Evolutionary conservation across 2,113 vertebrate species (phyloP).

Genomic region (Muntiacus muntjak): DNA sequence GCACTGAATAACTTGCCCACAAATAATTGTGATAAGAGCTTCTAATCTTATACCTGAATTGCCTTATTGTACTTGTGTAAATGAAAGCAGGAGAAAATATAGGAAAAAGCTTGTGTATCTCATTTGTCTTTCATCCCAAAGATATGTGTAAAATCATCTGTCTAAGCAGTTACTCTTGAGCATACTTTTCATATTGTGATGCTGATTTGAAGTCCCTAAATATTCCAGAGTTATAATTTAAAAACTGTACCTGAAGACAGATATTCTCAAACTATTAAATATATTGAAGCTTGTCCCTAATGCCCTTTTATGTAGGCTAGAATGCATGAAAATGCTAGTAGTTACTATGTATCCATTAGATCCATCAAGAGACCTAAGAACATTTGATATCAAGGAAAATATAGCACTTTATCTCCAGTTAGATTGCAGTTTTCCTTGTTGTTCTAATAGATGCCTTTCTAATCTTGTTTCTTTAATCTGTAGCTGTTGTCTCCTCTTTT

Average conservation of each 20-base stretch:
- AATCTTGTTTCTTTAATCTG: background rate
- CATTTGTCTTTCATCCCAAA: conserved; percentile 5
- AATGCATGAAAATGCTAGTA: background rate
- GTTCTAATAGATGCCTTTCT: background rate
- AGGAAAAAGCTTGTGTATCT: background rate
- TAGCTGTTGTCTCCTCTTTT: background rate
- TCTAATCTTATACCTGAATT: conserved; percentile 46
- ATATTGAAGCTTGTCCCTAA: background rate
- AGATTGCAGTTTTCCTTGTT: background rate
- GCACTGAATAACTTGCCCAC: background rate
- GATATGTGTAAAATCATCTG: conserved; percentile 28
- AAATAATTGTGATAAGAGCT: conserved; percentile 2
- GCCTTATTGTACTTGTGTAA: conserved; percentile 18
- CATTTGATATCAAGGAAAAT: conserved; percentile 18
- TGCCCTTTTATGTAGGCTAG: background rate
- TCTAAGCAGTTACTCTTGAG: conserved; percentile 7
- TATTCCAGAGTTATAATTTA: conserved; percentile 13
- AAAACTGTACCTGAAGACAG: background rate
- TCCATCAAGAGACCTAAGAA: background rate
- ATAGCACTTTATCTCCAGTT: background rate
- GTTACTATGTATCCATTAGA: background rate
- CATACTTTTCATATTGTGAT: background rate
- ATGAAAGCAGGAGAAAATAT: background rate
- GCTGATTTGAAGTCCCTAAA: background rate
- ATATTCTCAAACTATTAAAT: background rate